Conservation (phyloP, 23 tunicate genomes). For the Ascidia mentula region DNA sequence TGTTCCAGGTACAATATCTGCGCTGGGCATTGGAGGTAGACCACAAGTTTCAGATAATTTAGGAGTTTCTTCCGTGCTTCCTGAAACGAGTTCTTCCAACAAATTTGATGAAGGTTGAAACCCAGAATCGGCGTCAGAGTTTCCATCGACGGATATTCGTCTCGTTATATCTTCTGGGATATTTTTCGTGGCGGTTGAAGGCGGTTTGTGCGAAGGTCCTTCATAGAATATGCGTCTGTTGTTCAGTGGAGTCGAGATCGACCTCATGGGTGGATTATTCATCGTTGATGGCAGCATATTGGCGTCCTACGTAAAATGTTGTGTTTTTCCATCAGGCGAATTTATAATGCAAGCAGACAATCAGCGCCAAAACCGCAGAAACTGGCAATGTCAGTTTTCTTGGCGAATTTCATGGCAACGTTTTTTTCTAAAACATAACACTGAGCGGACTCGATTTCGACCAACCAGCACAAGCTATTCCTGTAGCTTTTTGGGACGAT, state of each 20-base stretch:
- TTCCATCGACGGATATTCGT: slow-evolving; percentile 6
- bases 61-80: neutral
- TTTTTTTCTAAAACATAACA: too few species aligned
- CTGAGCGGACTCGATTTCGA: too few species aligned
- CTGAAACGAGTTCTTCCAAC: slow-evolving; percentile 4
- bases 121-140: slow-evolving; percentile 47
- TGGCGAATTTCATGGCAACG: too few species aligned
- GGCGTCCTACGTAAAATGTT: neutral
- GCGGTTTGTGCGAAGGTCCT: neutral
- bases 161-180: too few species aligned
- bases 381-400: too few species aligned
- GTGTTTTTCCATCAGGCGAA: neutral
- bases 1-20: neutral
- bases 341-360: neutral
- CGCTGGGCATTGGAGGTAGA: neutral
- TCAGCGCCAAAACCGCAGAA: neutral
- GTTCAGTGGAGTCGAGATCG: slow-evolving; percentile 13
- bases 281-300: neutral
- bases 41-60: neutral
- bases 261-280: neutral
- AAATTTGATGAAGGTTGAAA: slow-evolving; percentile 34
- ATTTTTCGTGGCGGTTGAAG: too few species aligned
- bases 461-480: too few species aligned
- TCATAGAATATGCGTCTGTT: neutral
- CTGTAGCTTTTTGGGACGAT: too few species aligned